These are phyloP conservation scores for Virgularia gustaviana DNA, from an alignment of 92 coral and sea anemone genomes.

Conservation along the genomic window DNA sequence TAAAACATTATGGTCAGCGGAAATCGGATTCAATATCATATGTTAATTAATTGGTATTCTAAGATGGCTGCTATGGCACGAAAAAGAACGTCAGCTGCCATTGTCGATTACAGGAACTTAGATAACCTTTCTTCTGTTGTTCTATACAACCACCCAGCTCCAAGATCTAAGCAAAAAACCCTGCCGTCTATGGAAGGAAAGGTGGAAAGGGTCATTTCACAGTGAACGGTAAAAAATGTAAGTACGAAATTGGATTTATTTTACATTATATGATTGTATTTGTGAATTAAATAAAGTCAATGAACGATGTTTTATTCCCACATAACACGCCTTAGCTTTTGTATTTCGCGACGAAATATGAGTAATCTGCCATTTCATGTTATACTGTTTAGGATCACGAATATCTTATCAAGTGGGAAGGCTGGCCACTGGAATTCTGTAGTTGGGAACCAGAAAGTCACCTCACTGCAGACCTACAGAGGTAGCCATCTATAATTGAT, in stretches of 20 bases:
- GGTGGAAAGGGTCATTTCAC: not conserved
- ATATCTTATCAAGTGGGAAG: slow-evolving; percentile 47
- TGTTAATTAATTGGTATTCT: not conserved
- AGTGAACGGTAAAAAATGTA: not conserved
- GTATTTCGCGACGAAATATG: not conserved
- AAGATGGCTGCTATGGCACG: not conserved
- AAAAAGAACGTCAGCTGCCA: not conserved
- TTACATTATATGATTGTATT: not conserved
- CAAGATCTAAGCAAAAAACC: too few relatives aligned
- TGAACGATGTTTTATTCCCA: not conserved
- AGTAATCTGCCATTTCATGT: not conserved
- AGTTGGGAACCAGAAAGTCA: slow-evolving; percentile 42
- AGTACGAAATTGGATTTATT: not conserved
- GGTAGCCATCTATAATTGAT: slow-evolving; percentile 3
- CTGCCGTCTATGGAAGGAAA: not conserved
- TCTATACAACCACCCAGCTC: not conserved
- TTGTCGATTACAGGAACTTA: not conserved
- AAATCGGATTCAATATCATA: not conserved
- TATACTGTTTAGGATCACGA: slow-evolving; percentile 38
- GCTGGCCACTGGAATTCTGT: slow-evolving; percentile 38
- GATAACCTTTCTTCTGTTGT: not conserved
- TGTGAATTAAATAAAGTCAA: not conserved
- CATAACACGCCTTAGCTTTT: not conserved
- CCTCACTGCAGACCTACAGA: slow-evolving; percentile 22
- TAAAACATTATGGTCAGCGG: not conserved